These are phyloP conservation scores for Forbesichthys agassizii DNA, from an alignment of 2,113 vertebrate species.

Conservation along the genomic window DNA sequence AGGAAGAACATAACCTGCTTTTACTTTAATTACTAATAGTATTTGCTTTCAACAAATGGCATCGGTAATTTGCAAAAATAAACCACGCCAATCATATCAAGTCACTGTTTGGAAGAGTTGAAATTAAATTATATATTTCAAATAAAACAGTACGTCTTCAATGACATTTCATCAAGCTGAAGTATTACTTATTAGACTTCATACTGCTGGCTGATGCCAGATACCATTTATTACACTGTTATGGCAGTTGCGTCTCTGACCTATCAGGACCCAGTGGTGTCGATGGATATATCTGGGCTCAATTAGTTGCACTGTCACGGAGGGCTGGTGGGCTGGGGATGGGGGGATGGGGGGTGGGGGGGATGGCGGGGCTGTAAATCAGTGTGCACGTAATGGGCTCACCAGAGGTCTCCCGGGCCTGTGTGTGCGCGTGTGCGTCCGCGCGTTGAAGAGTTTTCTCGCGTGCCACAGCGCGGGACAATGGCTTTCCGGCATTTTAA, in stretches of 20 bases:
- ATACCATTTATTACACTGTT: not conserved
- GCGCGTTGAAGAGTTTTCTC: not conserved
- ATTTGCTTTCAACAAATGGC: too few relatives aligned
- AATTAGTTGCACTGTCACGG: conserved; percentile 73
- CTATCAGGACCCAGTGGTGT: conserved; percentile 23
- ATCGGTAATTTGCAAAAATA: too few relatives aligned
- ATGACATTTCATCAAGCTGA: not conserved
- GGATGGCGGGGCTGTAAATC: conserved; percentile 67
- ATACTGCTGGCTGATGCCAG: too few relatives aligned
- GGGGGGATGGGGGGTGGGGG: conserved; percentile 47
- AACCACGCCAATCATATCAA: too few relatives aligned
- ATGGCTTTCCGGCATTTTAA: conserved; percentile 67
- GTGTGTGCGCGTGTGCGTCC: conserved; percentile 17
- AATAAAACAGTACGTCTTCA: not conserved
- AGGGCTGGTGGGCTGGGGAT: conserved; percentile 50
- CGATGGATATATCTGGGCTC: conserved; percentile 61
- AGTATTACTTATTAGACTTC: too few relatives aligned
- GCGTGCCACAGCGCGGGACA: conserved; percentile 34
- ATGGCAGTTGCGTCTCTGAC: conserved; percentile 41
- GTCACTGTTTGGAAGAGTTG: not conserved
- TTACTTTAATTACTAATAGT: too few relatives aligned
- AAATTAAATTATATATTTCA: not conserved
- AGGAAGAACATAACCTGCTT: too few relatives aligned
- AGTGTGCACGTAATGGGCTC: conserved; percentile 60
- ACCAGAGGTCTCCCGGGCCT: conserved; percentile 44